Evolutionary conservation across 2,113 vertebrate genomes (phyloP), one percentile per base, ranked within the genome.

Genomic region (Triplophysa rosa): DNA sequence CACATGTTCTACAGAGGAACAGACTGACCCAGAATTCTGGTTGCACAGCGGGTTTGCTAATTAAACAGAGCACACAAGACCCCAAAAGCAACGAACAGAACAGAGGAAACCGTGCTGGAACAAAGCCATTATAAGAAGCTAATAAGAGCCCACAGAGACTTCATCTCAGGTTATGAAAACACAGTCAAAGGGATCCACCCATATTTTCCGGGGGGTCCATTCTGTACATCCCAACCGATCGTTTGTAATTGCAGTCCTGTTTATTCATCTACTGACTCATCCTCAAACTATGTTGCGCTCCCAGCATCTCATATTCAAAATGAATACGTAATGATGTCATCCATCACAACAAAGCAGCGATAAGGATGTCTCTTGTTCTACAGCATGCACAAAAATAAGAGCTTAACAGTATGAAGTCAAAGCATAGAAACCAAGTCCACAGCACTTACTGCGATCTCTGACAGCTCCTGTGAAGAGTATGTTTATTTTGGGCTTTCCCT

Each of bases 51-150:
- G 83, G 82, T 85, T 84, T 72, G 45, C 88, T 91, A 90, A 90
- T 90, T 89, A 89, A 88, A 87, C 80, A 83, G 87, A 80, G 84
- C 88, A 47, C 87, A 78, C 54, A 77, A 81, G 89, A 40, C 82
- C 82, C 21, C 4, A 13, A 56, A 59, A 58, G 88, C 71, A 83
- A 84, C 56, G 21, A 64, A 49, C 62, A 80, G 64, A 81, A 72
- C 67, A 76, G 70, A 81, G 82, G 67, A 79, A 70, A 14, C 58
- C 29, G 24, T 67, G n/a, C 67, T 37, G 72, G 62, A 26, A 69
- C 70, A 82, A 26, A 16, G 67, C 78, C 72, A 77, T 81, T 69
- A 68, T 52, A 45, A 45, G 64, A 64, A 75, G 19, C 21, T 77
- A 23, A 69, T 65, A 54, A 80, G 63, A 72, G 79, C 62, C 64